Base-by-base conservation (phyloP, 2,888 invertebrate species). In the Xylota segnis region DNA sequence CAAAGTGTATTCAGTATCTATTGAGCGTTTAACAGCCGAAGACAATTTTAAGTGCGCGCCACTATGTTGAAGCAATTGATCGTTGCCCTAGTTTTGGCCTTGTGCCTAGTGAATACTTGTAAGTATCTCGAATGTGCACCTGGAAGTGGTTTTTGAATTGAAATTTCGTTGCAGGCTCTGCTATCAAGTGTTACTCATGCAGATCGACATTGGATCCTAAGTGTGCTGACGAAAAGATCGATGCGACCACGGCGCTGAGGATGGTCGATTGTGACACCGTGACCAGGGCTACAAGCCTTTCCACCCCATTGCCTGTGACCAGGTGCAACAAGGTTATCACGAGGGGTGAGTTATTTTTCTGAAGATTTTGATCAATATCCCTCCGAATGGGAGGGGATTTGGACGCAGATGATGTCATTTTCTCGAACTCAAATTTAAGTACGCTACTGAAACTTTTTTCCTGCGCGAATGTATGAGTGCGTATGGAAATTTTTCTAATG, bases 111-210 rank as follows among this genome's bases (percentile, higher is more conserved):
- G 87, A 89, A 90, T 81, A 89, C 88, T 79, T 91, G 91, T 91
- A 88, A 91, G 91, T 89, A 52, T 29, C n/a, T 52, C 32, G 6
- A 7, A n/a, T 32, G 27, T 40, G 9, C 37, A 6, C 14, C 14
- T 27, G 37, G 34, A 16, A 9, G 5, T 43, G 16, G 12, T 23
- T n/a, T 66, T 58, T 9, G 58, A 14, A 34, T 50, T 37, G 0
- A n/a, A 14, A 27, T 59, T 32, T 34, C n/a, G 34, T 32, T 10
- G 14, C 34, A 91, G 91, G 91, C 10, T 89, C 89, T 34, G 92
- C 91, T 72, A 92, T 91, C 58, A 90, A 89, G 87, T 91, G 91
- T 74, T 91, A 91, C 83, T 90, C 91, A 45, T 91, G 91, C 87
- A 90, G 90, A 78, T 92, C 92, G 4, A 77, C 90, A 3, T 89